Conservation (phyloP, 1,140 invertebrate species). For the Cotesia vestalis region DNA sequence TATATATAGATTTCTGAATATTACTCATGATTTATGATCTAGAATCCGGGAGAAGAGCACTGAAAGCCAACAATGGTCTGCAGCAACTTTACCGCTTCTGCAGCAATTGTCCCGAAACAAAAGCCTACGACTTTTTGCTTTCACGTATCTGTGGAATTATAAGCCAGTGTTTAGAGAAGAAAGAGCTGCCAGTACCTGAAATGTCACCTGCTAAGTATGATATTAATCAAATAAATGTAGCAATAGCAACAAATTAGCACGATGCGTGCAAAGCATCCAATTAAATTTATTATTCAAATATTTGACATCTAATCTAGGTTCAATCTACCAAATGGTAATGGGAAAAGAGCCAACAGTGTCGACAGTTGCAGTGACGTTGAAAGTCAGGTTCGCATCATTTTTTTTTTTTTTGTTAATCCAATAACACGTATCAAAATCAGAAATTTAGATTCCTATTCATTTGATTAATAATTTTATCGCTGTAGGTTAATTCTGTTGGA, state of each 20-base stretch:
- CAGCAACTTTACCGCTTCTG: slow-evolving; percentile 72
- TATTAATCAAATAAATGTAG: background rate
- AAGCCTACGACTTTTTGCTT: slow-evolving; percentile 71
- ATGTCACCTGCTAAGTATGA: slow-evolving; percentile 65
- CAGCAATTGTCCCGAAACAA: slow-evolving; percentile 72
- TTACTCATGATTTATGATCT: slow-evolving; percentile 36
- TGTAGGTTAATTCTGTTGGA: slow-evolving; percentile 45
- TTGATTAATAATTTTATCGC: slow-evolving; percentile 24
- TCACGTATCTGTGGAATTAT: slow-evolving; percentile 73
- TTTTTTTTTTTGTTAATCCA: background rate
- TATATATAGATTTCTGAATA: background rate
- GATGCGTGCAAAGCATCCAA: background rate
- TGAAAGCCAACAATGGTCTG: slow-evolving; percentile 71
- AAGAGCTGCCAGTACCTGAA: slow-evolving; percentile 69
- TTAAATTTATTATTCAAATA: slow-evolving; percentile 18
- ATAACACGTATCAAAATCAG: slow-evolving; percentile 14
- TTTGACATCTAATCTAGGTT: slow-evolving; percentile 46
- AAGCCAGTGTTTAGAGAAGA: slow-evolving; percentile 72
- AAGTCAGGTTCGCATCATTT: slow-evolving; percentile 50
- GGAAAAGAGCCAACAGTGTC: slow-evolving; percentile 50
- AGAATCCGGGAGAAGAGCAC: slow-evolving; percentile 70
- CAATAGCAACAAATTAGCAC: too few relatives aligned
- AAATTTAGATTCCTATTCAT: background rate
- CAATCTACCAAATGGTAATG: slow-evolving; percentile 49
- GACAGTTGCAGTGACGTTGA: slow-evolving; percentile 59